A percentile compares a stretch with the other conserved stretches of the same genome.
Conservation (phyloP, 2,797 vertebrate species). For the Gorsachius magnificus region DNA sequence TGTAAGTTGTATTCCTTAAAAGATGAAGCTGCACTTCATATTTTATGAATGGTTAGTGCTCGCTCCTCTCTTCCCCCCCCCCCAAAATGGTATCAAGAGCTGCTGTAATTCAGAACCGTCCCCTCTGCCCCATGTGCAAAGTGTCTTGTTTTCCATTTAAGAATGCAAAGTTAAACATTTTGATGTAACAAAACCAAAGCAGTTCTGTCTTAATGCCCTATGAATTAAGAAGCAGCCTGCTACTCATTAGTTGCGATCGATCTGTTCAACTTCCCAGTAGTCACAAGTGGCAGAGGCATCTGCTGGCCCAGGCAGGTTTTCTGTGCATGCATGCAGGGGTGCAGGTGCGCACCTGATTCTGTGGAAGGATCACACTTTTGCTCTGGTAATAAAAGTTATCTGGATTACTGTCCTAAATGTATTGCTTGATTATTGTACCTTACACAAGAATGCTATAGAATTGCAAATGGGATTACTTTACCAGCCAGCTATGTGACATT, state of each 20-base stretch:
- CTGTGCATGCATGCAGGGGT: accelerated
- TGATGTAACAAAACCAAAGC: neutral
- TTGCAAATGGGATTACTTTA: neutral
- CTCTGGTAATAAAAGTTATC: neutral
- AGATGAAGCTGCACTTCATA: neutral
- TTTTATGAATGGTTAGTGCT: neutral
- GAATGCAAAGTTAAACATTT: neutral
- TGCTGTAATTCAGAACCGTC: neutral
- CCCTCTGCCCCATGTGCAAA: too few species aligned
- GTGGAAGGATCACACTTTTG: neutral
- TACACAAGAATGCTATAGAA: neutral
- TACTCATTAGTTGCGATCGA: neutral
- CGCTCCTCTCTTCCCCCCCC: accelerated
- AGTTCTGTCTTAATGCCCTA: neutral
- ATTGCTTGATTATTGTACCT: accelerated
- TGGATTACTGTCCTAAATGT: neutral
- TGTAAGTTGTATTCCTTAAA: neutral
- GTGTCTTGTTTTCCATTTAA: neutral
- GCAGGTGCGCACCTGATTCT: neutral
- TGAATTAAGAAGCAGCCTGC: neutral
- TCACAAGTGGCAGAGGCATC: neutral
- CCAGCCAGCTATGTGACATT: neutral
- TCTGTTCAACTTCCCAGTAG: accelerated
- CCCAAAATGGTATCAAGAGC: neutral
- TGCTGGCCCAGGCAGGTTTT: neutral